Conservation (phyloP, 2,113 vertebrate species). For the Formicarius rufipectus region DNA sequence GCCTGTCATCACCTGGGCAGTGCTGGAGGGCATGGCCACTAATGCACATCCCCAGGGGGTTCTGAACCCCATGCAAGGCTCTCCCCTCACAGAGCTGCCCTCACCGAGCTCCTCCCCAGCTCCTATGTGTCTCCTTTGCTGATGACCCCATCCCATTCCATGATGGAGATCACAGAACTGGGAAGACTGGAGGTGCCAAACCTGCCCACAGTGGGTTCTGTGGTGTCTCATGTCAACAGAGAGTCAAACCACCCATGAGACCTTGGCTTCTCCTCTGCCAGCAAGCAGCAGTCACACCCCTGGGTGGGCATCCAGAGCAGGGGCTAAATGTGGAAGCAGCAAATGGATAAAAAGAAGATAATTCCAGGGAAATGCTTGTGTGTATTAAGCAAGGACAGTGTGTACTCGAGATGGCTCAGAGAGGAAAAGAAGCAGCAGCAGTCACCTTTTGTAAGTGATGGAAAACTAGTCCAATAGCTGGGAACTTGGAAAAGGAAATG, state of each 20-base stretch:
- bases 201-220: neutral
- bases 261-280: neutral
- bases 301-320: constrained; percentile 39
- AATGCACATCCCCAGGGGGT: neutral
- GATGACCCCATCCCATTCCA: fast-evolving
- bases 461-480: constrained; percentile 23
- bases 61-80: neutral
- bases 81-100: neutral
- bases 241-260: constrained; percentile 27
- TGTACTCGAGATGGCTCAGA: neutral
- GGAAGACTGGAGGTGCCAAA: neutral
- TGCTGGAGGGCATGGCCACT: neutral
- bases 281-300: neutral
- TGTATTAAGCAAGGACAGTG: neutral
- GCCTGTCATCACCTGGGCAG: neutral
- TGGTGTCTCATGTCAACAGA: neutral
- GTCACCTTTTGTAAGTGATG: constrained; percentile 14
- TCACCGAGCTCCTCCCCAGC: neutral
- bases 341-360: neutral
- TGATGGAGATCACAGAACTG: neutral
- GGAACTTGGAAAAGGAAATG: neutral
- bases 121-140: fast-evolving
- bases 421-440: neutral
- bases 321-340: neutral
- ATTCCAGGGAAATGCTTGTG: constrained; percentile 7